phyloP scores from a whole-genome alignment of 2,797 vertebrate genomes.

The Steatocranus sp. region DNA sequence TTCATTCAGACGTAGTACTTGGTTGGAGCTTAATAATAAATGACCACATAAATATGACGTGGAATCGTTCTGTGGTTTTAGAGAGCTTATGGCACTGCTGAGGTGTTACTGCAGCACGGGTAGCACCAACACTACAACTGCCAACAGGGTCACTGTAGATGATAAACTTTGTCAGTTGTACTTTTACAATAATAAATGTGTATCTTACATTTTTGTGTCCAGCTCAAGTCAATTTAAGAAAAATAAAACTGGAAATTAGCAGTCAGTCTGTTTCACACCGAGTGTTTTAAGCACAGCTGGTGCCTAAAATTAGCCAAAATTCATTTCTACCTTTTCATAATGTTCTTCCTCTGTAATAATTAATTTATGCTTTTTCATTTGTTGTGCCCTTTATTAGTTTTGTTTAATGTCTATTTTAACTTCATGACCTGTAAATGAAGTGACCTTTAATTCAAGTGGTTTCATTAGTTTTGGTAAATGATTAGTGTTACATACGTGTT shows the following conservation, averaged over 20 bases:
- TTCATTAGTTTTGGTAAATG: no score
- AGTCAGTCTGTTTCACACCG: neutral
- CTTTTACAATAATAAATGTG: neutral
- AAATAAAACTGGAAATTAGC: neutral
- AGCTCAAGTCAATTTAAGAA: neutral
- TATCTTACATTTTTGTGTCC: neutral
- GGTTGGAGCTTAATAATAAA: neutral
- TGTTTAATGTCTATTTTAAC: neutral
- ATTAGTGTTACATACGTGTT: neutral
- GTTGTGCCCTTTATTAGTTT: neutral
- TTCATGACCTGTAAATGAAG: neutral
- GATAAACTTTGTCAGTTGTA: accelerated
- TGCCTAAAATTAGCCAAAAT: neutral
- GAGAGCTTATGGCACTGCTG: neutral
- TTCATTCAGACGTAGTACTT: neutral
- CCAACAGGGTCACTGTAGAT: neutral
- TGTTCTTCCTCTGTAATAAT: neutral
- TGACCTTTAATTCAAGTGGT: no score
- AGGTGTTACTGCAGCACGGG: neutral
- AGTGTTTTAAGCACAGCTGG: neutral
- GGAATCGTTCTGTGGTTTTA: neutral
- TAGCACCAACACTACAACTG: neutral
- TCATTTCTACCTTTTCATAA: neutral
- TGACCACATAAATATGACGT: neutral
- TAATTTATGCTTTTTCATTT: neutral